A percentile compares a stretch with the other conserved stretches of the same genome.
phyloP scores from a whole-genome alignment of 2,888 invertebrate genomes.

The Gerris lacustris region DNA sequence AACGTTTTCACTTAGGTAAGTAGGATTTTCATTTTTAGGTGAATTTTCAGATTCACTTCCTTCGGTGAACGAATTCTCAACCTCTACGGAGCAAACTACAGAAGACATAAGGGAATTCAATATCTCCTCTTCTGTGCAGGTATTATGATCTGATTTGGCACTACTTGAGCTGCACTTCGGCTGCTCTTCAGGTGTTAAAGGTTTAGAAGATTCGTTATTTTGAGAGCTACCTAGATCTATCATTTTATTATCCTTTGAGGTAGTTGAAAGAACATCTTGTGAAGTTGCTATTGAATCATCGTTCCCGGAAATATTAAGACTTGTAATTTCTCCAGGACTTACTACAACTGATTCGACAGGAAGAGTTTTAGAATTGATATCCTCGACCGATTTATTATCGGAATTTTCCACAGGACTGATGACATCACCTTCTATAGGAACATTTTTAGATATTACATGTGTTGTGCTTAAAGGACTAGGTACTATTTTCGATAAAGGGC shows the following conservation, averaged over 20 bases:
- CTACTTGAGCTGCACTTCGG: background rate
- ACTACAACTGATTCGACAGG: background rate
- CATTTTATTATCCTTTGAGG: too few relatives aligned
- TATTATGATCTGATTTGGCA: background rate
- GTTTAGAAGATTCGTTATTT: background rate
- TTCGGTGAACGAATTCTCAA: background rate
- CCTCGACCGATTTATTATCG: background rate
- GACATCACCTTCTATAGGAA: background rate
- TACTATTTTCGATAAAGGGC: background rate
- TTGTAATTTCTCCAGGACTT: background rate
- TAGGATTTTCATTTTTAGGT: background rate
- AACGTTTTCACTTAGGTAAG: background rate
- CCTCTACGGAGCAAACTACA: background rate
- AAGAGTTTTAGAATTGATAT: background rate
- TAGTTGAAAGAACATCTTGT: background rate
- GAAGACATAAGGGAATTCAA: background rate
- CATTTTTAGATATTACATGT: background rate
- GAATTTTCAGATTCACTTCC: background rate
- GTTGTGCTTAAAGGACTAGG: background rate
- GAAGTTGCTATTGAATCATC: background rate
- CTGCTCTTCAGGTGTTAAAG: too few relatives aligned
- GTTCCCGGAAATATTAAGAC: background rate
- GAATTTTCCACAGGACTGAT: background rate
- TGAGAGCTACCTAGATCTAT: too few relatives aligned
- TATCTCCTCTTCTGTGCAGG: background rate